Percentiles rank a stretch among this genome's conserved stretches.
Evolutionary conservation across 2,888 invertebrate species (phyloP).

Genomic region (Dicyrtoma fusca): DNA sequence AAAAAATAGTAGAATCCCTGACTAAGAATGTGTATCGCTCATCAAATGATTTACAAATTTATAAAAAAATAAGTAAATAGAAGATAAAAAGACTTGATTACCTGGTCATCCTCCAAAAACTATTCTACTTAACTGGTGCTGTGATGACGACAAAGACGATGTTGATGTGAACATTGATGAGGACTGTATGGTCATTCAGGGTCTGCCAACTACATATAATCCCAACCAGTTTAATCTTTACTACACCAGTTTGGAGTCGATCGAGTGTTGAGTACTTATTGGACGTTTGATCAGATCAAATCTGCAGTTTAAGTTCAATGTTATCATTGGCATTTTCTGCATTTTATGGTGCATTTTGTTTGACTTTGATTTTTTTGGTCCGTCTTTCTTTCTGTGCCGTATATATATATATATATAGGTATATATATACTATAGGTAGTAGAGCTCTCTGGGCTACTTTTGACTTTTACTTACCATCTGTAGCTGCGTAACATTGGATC

Average conservation of each 20-base stretch:
- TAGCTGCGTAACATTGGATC: neutral
- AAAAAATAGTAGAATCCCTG: no score
- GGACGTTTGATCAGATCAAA: neutral
- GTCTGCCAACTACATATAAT: constrained; percentile 2
- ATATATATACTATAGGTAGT: no score
- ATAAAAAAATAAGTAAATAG: constrained; percentile 5
- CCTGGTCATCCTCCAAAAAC: constrained; percentile 26
- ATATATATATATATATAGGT: neutral
- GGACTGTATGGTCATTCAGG: constrained; percentile 10
- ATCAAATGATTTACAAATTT: neutral
- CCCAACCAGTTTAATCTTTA: constrained; percentile 31
- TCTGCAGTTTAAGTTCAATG: constrained; percentile 29
- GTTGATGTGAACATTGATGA: neutral
- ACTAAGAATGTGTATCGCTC: no score
- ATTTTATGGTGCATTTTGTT: constrained; percentile 10
- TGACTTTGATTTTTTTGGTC: constrained; percentile 33
- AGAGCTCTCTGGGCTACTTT: neutral
- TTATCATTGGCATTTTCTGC: constrained; percentile 30
- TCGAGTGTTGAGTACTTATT: neutral
- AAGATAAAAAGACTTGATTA: constrained; percentile 26
- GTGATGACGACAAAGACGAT: no score
- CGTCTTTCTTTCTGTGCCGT: neutral
- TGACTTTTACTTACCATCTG: no score
- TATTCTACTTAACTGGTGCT: neutral
- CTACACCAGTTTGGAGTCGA: neutral